Base-by-base conservation (phyloP, 2,888 invertebrate species). In the Bombyx huttoni region DNA sequence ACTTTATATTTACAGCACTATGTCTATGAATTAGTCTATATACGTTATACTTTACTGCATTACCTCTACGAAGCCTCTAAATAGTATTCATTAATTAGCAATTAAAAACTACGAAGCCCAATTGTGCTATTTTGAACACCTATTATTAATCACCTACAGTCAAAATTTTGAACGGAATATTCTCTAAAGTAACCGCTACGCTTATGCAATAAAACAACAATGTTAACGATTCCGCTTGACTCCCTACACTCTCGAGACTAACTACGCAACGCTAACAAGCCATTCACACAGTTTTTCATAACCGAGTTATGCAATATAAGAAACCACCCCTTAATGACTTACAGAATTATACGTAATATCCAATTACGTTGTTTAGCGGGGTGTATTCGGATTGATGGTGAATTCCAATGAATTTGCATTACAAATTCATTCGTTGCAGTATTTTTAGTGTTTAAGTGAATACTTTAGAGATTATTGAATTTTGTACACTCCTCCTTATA, bases 211-310 rank as follows among this genome's bases (percentile, higher is more conserved):
- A 5, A 52, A 35, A 8, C 49, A 55, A 9, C 49, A 48, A 24
- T 13, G 64, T 66, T 68, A 71, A 68, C 65, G 64, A 71, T 68
- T 70, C 66, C 63, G 65, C 70, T 65, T 72, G 68, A 73, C 73
- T 64, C 70, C 40, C 63, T 63, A 60, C 63, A 69, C 72, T 75
- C 74, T 71, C 56, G 73, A 75, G 73, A 75, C 73, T 67, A 61
- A 73, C 74, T 78, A 70, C 65, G 72, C 78, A 78, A 76, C 71
- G 72, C 75, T 83, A 82, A 82, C 81, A 83, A 82, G 81, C 77
- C 61, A 81, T 82, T 82, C 80, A 81, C 73, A 73, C 64, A 74
- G 67, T 73, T 75, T 79, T 67, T 76, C 64, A 70, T 78, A 78
- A 80, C 74, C 73, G 64, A 76, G 73, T 78, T 79, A 77, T 62